Base-by-base conservation (phyloP, 2,113 vertebrate species). In the Astur gentilis region DNA sequence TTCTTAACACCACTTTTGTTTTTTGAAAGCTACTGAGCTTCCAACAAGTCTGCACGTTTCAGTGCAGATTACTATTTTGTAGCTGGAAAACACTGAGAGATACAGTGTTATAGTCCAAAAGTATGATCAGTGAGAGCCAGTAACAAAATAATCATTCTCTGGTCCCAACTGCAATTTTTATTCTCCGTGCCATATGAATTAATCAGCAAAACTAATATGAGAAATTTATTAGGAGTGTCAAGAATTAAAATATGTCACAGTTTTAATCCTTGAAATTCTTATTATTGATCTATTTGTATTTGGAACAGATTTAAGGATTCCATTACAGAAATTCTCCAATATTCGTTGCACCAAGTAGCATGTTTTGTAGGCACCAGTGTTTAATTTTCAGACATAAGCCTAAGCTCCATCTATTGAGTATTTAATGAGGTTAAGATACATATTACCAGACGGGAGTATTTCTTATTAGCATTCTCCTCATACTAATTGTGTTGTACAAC, bases 361-460 rank as follows among this genome's bases (percentile, higher is more conserved):
- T 42, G 49, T 70, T 87, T 73, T 70, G 15, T 32, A 52, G 34
- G 23, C 21, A 81, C 27, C 25, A 84, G 42, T 47, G 31, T 93
- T 90, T 67, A 36, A 60, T 78, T 90, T 81, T 91, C 42, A 86
- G n/a, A 45, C 14, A 57, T 34, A 80, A 79, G 11, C 20, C 32
- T 34, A 72, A 67, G 16, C 6, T 87, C 42, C 16, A 36, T 82
- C 80, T 16, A 34, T 9, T 40, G 26, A 65, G 32, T 60, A 26
- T 72, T 83, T 91, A 73, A 81, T 52, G 31, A 94, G 23, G 81
- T 69, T 94, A 78, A 93, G 49, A 65, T 57, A 65, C 20, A 21
- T 61, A 55, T 34, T 87, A 78, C 23, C 31, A 70, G 36, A 84
- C 42, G 42, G 25, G 19, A 84, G 16, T 42, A 78, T 27, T 78